Evolutionary conservation across 2,888 invertebrate species (phyloP), one percentile per base, ranked within the genome.

Genomic region (Hirtodrosophila duncani): DNA sequence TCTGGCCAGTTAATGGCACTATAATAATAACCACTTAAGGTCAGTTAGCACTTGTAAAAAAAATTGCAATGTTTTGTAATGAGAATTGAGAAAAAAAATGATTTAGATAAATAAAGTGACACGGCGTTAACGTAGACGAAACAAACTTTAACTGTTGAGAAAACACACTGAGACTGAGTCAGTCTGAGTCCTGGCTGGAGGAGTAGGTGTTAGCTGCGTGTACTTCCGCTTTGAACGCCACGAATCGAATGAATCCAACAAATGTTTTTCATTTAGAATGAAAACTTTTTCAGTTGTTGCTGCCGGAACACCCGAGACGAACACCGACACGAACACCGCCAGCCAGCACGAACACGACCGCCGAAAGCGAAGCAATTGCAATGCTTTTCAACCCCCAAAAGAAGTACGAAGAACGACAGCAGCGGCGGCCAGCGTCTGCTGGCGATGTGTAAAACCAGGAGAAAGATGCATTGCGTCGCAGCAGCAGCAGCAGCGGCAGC

Each of bases 221-320:
- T 78, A 80, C 84, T 84, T 83, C 75, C 84, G 83, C 75, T 65
- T 75, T 81, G 83, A 84, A 81, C 79, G 84, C 79, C 78, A 69
- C 72, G 72, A 77, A 81, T 75, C 75, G 84, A 84, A 84, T 84
- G 84, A 83, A 67, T n/a, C 81, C 69, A 78, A 81, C 82, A 74
- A 81, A 64, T 69, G 82, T 60, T 81, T 81, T 75, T 67, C 84
- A 82, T 81, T 83, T 65, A 84, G 67, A 77, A 84, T 70, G 84
- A 84, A 84, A 84, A 82, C 84, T 75, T 77, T 75, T 75, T 56
- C 62, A 69, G 52, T 53, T 51, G 55, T 63, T 52, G 43, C 38
- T 39, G 30, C 26, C 23, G 8, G 9, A 26, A 26, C 11, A 24
- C 20, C 3, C 45, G 31, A 37, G 34, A 52, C 49, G 31, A 53